These are phyloP conservation scores for Gastrophryne carolinensis DNA, from an alignment of 2,797 vertebrate species.

Conservation along the genomic window DNA sequence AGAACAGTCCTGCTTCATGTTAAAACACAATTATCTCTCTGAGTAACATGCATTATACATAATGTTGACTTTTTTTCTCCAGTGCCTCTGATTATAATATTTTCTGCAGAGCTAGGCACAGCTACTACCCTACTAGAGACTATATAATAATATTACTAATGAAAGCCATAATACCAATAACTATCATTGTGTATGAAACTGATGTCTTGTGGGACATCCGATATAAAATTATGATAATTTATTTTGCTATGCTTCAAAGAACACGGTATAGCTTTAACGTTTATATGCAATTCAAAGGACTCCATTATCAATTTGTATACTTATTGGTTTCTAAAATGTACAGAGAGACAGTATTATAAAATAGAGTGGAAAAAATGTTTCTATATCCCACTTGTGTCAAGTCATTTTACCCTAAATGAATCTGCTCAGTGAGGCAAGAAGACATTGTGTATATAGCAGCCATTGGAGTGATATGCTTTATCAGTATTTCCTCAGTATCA, in stretches of 20 bases:
- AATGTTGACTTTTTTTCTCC: slow-evolving; percentile 18
- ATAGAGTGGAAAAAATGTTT: neutral
- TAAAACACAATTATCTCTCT: slow-evolving; percentile 11
- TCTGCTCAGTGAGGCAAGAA: neutral
- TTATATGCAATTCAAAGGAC: slow-evolving; percentile 4
- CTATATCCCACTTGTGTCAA: slow-evolving; percentile 7
- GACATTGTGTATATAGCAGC: neutral
- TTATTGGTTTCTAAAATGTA: slow-evolving; percentile 1
- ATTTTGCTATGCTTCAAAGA: slow-evolving; percentile 28
- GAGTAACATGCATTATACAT: slow-evolving; percentile 27
- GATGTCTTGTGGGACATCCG: neutral
- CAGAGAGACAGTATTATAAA: neutral
- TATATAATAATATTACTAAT: slow-evolving; percentile 20
- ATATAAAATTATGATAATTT: slow-evolving; percentile 9
- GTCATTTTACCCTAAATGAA: slow-evolving; percentile 4
- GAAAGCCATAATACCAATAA: slow-evolving; percentile 12
- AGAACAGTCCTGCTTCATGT: neutral
- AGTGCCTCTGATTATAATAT: slow-evolving; percentile 22
- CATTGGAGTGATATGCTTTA: neutral
- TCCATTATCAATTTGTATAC: neutral
- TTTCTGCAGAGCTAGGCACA: neutral
- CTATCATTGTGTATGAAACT: slow-evolving; percentile 14
- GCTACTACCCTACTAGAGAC: neutral
- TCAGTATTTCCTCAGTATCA: neutral
- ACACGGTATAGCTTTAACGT: neutral